Conservation (phyloP, 2,113 vertebrate species). For the Oriolus oriolus region DNA sequence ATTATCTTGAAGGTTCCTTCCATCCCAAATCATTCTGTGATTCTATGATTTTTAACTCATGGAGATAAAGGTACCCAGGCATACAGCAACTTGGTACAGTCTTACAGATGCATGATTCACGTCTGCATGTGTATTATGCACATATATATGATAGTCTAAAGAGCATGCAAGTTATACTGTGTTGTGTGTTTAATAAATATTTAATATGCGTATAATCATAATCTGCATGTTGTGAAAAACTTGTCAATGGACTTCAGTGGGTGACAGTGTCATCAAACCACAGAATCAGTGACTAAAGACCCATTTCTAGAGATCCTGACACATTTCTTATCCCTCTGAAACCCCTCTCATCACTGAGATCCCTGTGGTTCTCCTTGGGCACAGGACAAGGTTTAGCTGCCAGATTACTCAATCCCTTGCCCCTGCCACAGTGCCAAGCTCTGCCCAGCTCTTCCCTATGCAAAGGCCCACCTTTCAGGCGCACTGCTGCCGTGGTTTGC, state of each 20-base stretch:
- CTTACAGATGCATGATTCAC: not conserved
- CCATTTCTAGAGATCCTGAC: not conserved
- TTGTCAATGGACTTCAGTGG: not conserved
- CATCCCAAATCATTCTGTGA: not conserved
- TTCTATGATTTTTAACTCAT: not conserved
- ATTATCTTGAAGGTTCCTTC: not conserved
- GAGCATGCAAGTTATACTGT: not conserved
- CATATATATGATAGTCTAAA: not conserved
- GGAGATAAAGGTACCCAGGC: fast-evolving
- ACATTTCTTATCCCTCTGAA: not conserved
- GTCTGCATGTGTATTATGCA: not conserved
- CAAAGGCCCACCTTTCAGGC: conserved; percentile 74
- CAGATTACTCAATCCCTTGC: not conserved
- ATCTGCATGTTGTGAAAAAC: not conserved
- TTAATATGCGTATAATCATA: not conserved
- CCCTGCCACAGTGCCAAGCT: fast-evolving
- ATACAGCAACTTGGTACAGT: fast-evolving
- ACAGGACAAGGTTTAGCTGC: not conserved
- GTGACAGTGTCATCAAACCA: not conserved
- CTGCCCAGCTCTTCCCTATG: not conserved
- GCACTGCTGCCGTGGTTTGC: conserved; percentile 76
- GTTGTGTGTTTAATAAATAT: not conserved
- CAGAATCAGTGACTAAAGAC: not conserved
- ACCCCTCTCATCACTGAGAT: not conserved
- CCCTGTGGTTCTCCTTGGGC: not conserved